phyloP scores from a whole-genome alignment of 2,797 vertebrate genomes.

The Lepidocolaptes lacrymiger region DNA sequence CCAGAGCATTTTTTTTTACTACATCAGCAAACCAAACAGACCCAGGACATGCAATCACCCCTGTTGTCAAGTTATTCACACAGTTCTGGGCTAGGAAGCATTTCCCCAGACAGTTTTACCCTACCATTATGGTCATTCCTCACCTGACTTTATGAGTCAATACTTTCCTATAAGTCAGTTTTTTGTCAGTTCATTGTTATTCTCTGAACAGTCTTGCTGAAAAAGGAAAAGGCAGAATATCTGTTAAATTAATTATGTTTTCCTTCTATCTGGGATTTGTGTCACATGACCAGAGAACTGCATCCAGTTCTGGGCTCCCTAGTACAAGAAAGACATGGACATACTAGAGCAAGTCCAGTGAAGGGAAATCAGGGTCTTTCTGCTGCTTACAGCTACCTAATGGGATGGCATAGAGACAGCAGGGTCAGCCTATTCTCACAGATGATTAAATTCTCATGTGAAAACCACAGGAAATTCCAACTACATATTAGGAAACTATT shows the following conservation, averaged over 20 bases:
- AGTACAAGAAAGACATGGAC: background rate
- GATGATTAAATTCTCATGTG: background rate
- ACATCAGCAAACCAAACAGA: background rate
- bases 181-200: background rate
- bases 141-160: background rate
- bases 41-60: background rate
- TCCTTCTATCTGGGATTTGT: background rate
- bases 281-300: background rate
- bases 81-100: background rate
- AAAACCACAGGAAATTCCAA: background rate
- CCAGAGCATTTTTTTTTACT: background rate
- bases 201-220: background rate
- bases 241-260: background rate
- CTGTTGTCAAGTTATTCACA: background rate
- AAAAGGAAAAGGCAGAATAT: background rate
- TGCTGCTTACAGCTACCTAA: background rate
- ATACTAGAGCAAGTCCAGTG: background rate
- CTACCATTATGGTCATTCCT: background rate
- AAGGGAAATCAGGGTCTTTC: background rate
- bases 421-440: background rate
- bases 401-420: background rate
- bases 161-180: background rate
- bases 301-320: background rate
- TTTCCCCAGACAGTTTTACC: background rate
- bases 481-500: background rate